These are phyloP conservation scores for Drosophila equinoxialis DNA, from an alignment of 1,140 invertebrate species.

Conservation along the genomic window DNA sequence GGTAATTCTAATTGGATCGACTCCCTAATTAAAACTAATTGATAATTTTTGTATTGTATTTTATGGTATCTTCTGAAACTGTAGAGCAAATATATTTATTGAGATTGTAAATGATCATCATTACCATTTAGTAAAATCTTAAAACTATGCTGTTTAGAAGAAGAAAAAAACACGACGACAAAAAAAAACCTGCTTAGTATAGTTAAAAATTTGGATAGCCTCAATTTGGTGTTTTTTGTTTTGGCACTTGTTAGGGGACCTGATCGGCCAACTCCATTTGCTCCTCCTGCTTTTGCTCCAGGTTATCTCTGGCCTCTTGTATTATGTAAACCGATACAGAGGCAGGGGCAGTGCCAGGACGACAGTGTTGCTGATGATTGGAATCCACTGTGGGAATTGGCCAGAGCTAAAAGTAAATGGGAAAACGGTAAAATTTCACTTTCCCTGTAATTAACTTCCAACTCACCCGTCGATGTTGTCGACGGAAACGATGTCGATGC, in stretches of 20 bases:
- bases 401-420: conserved; percentile 40
- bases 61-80: no score
- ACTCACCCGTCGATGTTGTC: conserved; percentile 45
- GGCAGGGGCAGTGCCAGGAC: conserved; percentile 60
- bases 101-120: not conserved
- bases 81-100: no score
- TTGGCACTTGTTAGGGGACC: conserved; percentile 17
- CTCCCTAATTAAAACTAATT: no score
- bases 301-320: not conserved
- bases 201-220: not conserved
- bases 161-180: not conserved
- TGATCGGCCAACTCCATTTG: not conserved
- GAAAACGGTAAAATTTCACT: no score
- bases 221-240: not conserved
- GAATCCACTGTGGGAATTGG: conserved; percentile 20
- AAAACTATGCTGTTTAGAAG: not conserved
- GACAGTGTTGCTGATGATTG: not conserved
- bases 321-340: conserved; percentile 52
- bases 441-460: no score
- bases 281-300: not conserved
- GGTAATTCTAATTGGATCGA: no score
- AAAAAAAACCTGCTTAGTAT: not conserved
- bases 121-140: not conserved
- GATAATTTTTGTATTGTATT: no score
- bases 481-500: conserved; percentile 59